These are phyloP conservation scores for Carassius auratus DNA, from an alignment of 2,113 vertebrate genomes.

Conservation along the genomic window DNA sequence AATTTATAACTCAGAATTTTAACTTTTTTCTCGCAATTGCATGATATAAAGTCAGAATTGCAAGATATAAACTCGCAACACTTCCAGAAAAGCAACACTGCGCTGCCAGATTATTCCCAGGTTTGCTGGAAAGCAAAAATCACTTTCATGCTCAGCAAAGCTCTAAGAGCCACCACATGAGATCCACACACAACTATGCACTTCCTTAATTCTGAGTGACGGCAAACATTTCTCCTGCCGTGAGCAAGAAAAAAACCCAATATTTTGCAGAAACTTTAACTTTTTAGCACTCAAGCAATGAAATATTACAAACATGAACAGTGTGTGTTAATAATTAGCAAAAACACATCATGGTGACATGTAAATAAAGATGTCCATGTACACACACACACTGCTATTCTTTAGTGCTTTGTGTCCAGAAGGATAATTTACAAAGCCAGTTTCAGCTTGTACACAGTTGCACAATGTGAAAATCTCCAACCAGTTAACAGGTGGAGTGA, in stretches of 20 bases:
- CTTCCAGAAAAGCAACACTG: background rate
- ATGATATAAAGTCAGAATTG: too few species aligned
- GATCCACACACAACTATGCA: slow-evolving; percentile 55
- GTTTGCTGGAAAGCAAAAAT: slow-evolving; percentile 52
- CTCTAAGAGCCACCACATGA: slow-evolving; percentile 75
- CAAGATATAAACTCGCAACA: background rate
- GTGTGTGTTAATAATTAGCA: background rate
- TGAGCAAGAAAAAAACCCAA: background rate
- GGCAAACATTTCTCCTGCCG: slow-evolving; percentile 34
- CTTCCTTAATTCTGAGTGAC: slow-evolving; percentile 62
- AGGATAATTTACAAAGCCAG: background rate
- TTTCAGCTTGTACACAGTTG: background rate
- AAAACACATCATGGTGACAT: background rate
- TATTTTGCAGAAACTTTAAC: background rate
- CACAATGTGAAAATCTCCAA: background rate
- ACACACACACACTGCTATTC: background rate
- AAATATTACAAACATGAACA: background rate
- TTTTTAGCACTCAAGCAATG: background rate
- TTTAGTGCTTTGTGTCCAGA: background rate
- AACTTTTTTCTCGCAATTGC: too few species aligned
- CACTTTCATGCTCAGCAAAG: slow-evolving; percentile 60
- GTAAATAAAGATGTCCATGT: background rate
- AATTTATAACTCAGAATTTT: too few species aligned
- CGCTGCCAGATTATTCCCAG: slow-evolving; percentile 65
- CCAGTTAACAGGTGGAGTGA: background rate